Evolutionary conservation across 2,888 invertebrate species (phyloP).

Genomic region (Pachycephus smyrnensis): DNA sequence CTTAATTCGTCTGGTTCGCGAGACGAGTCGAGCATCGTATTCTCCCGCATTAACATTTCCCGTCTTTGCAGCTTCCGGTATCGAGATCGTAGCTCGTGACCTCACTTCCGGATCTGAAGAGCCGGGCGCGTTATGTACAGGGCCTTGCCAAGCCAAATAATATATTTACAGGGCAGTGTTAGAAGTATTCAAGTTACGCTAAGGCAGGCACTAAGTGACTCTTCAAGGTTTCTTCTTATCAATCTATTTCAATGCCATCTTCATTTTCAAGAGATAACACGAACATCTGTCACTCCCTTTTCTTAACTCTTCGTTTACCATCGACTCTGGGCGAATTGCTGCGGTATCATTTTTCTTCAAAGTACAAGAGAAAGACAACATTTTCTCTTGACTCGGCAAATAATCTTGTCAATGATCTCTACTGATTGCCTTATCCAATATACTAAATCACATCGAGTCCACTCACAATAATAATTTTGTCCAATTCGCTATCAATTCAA

Average conservation of each 20-base stretch:
- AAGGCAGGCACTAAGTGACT: constrained; percentile 51
- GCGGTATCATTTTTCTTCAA: not conserved
- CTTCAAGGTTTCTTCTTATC: constrained; percentile 28
- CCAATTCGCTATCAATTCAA: not conserved
- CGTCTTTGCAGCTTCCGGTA: constrained; percentile 8
- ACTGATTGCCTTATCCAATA: not conserved
- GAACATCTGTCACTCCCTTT: constrained; percentile 8
- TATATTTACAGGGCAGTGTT: constrained; percentile 58
- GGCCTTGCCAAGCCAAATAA: constrained; percentile 29
- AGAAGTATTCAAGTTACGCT: constrained; percentile 48
- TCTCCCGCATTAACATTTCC: too few species aligned
- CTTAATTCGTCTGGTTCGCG: not conserved
- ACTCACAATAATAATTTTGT: not conserved
- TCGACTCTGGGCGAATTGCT: not conserved
- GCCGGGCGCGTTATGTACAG: constrained; percentile 16
- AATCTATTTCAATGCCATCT: constrained; percentile 6
- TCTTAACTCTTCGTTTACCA: not conserved
- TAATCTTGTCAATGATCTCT: not conserved
- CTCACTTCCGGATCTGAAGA: not conserved
- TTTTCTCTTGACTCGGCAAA: not conserved
- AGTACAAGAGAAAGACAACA: not conserved
- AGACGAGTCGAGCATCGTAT: constrained; percentile 1
- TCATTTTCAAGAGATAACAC: constrained; percentile 8
- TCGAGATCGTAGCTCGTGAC: not conserved
- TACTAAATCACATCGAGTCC: not conserved